Base-by-base conservation (phyloP, 2,888 invertebrate genomes). In the Dione vanillae region DNA sequence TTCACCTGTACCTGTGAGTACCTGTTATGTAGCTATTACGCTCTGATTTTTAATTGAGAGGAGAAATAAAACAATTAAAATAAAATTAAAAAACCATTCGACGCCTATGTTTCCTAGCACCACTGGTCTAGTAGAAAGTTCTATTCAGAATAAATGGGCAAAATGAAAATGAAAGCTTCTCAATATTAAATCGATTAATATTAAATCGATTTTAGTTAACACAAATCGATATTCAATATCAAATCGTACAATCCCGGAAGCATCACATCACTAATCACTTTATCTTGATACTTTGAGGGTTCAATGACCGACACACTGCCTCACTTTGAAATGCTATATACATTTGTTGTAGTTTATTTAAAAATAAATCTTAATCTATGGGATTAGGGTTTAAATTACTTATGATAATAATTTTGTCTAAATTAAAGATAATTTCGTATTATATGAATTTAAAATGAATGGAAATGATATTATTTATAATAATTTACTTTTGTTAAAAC, bases 231-330 rank as follows among this genome's bases (percentile, higher is more conserved):
- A 65, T 51, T 41, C 16, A 82, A 80, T 81, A 78, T 35, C 14
- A 51, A 45, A 20, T 71, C 71, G 71, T 52, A 47, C 37, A 54
- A 56, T 61, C 71, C 67, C 69, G 72, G 72, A 74, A 74, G 65
- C 51, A 47, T 69, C 67, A 45, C 74, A 49, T 74, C 69, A 67
- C 74, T 74, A 66, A 67, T 58, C 71, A 54, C 56, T 40, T 45
- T 66, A 65, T 43, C 52, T 61, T 65, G 72, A 79, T 85, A 83
- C 85, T 88, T 90, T 89, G 78, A 78, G 79, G 82, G 89, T 86
- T 89, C 91, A 87, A 82, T 76, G 88, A 77, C 87, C 92, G 90
- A 76, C 91, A 91, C 85, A 92, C 86, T 92, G 91, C 88, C 92
- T 85, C 81, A 92, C 81, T 89, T 92, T 84, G 52, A 52, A 65